These are phyloP conservation scores for Trachymyrmex septentrionalis DNA, from an alignment of 1,140 invertebrate species.

Conservation along the genomic window DNA sequence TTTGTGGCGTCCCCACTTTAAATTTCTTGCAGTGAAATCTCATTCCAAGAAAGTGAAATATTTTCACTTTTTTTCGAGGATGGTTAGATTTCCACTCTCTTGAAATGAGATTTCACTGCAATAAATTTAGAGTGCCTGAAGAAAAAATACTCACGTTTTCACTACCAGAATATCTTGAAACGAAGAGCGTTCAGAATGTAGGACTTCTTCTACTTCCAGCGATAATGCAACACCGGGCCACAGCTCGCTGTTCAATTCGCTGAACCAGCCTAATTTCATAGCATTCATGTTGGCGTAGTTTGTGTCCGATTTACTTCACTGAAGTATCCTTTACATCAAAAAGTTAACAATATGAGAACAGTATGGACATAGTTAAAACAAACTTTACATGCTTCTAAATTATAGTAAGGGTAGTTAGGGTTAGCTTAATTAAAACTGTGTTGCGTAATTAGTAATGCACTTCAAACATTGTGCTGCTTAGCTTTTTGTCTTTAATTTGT, in stretches of 20 bases:
- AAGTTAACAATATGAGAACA: background rate
- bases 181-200: slow-evolving; percentile 94
- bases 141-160: slow-evolving; percentile 91
- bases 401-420: background rate
- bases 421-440: background rate
- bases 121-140: no score
- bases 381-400: background rate
- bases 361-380: background rate
- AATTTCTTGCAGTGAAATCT: no score
- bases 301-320: background rate
- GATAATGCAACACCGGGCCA: slow-evolving; percentile 98
- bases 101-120: no score
- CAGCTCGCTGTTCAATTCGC: slow-evolving; percentile 92
- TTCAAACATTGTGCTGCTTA: background rate
- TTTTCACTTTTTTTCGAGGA: no score
- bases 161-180: slow-evolving; percentile 97
- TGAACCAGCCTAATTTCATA: slow-evolving; percentile 95
- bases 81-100: no score
- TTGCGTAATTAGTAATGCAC: background rate
- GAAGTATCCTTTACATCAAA: background rate
- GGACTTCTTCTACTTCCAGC: slow-evolving; percentile 94
- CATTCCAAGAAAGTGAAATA: no score
- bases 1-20: background rate
- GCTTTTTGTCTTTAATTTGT: background rate
- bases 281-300: slow-evolving; percentile 86